Evolutionary conservation across 2,888 invertebrate species (phyloP), one percentile per base, ranked within the genome.

Genomic region (Brachynemurus nebulosus): DNA sequence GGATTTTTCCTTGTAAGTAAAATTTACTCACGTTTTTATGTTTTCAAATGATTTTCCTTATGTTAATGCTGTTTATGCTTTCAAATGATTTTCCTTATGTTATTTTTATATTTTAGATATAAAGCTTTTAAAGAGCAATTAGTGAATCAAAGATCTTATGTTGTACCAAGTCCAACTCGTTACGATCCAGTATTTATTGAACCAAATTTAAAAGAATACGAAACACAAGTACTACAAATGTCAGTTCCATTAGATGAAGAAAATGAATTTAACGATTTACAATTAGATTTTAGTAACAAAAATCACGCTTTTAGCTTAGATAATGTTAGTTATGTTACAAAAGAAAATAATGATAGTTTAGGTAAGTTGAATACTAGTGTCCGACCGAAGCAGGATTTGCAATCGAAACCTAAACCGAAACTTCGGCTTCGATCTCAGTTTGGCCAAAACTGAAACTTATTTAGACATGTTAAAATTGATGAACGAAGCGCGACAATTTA

Each of bases 181-280:
- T 84, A 84, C 58, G 83, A 85, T 60, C 79, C 81, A 0, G 75
- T 76, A 1, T 72, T 73, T 44, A 68, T 76, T 8, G 80, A 81
- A 55, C 86, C 88, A 19, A 86, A 86, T 57, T 72, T 91, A 36
- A 90, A 92, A 54, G 84, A 93, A 66, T 95, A 93, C 62, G 93
- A 95, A 66, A 93, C 92, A 1, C 93, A 93, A 74, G 85, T 91
- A 34, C 67, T 91, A 2, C 89, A 90, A 52, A 91, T 91, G 91
- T 86, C 88, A 49, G 90, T 92, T 2, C 82, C 82, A 0, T 79
- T 86, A 2, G 91, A 91, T 54, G 85, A 84, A 50, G 79, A 76
- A 48, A 82, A 82, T 53, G 80, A 83, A 47, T 77, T 70, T 58
- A 76, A 76, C 58, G 89, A 89, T 59, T 61, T 89, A 25, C 89